Base-by-base conservation (phyloP, 2,797 vertebrate species). In the Muraenolepis orangiensis region DNA sequence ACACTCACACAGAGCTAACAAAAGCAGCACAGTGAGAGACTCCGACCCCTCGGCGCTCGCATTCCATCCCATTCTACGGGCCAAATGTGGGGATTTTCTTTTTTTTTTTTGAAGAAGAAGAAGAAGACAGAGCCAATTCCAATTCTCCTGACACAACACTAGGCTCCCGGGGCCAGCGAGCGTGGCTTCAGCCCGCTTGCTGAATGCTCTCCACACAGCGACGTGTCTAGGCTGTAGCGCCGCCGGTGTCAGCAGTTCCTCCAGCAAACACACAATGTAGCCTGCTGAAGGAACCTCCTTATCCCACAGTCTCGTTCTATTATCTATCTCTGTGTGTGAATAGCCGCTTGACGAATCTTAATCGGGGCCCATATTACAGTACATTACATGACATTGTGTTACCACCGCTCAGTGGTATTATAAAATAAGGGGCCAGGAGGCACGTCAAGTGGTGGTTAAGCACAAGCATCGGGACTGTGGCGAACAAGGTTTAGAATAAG, bases 61-160 rank as follows among this genome's bases (percentile, higher is more conserved):
- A 90, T 90, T 89, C 89, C 87, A 78, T 72, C 75, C 79, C 85
- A 85, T 76, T 81, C 74, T 29, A 66, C 81, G 83, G 85, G 75
- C 66, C 66, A 0, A 86, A 4, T n/a, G 28, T 18, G 3, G 76
- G 78, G 85, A 83, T 80, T 28, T 61, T 26, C 26, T n/a, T n/a
- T n/a, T n/a, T n/a, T n/a, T n/a, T n/a, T n/a, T n/a, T n/a, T n/a
- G n/a, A n/a, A n/a, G n/a, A n/a, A n/a, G n/a, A n/a, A n/a, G n/a
- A n/a, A 13, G n/a, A 66, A 66, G 61, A 28, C 61, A 61, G 18
- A n/a, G 18, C 57, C 57, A 16, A 26, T 26, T 61, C 61, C 61
- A 66, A 7, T 13, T 28, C 61, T 11, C 61, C 61, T 13, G 61
- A 28, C n/a, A 20, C 42, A 51, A 51, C 42, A 51, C 42, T 51